A percentile compares a stretch with the other conserved stretches of the same genome.
These are phyloP conservation scores for Pachyseris speciosa DNA, from an alignment of 64 coral and sea anemone genomes.

Conservation along the genomic window DNA sequence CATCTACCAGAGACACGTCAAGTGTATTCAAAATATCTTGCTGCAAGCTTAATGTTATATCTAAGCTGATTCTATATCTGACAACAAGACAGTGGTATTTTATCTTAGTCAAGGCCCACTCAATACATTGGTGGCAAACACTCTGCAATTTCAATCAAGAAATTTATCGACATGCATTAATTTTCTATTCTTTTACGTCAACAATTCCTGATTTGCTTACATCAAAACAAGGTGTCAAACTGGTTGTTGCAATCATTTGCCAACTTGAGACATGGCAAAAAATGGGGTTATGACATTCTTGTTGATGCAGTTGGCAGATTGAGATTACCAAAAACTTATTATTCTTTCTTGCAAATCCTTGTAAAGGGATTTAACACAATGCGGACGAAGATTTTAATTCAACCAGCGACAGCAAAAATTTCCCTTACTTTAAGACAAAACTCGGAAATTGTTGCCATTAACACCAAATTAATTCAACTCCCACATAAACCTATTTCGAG, in stretches of 20 bases:
- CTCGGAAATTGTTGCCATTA: constrained; percentile 10
- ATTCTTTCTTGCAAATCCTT: neutral
- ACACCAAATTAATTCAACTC: constrained; percentile 39
- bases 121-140: neutral
- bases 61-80: neutral
- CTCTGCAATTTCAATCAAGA: neutral
- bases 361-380: neutral
- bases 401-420: neutral
- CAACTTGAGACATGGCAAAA: neutral
- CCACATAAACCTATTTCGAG: neutral
- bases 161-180: neutral
- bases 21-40: neutral
- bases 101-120: neutral
- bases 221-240: constrained; percentile 27
- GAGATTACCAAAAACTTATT: neutral
- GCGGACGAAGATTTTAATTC: neutral
- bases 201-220: constrained; percentile 18
- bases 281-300: neutral
- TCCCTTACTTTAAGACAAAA: neutral
- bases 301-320: neutral
- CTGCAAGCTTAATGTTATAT: too few relatives aligned
- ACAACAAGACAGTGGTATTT: neutral
- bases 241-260: constrained; percentile 8
- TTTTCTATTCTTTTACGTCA: neutral
- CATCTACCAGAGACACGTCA: neutral